These are phyloP conservation scores for Pipistrellus kuhlii DNA, from an alignment of 2,797 vertebrate genomes.

Conservation along the genomic window DNA sequence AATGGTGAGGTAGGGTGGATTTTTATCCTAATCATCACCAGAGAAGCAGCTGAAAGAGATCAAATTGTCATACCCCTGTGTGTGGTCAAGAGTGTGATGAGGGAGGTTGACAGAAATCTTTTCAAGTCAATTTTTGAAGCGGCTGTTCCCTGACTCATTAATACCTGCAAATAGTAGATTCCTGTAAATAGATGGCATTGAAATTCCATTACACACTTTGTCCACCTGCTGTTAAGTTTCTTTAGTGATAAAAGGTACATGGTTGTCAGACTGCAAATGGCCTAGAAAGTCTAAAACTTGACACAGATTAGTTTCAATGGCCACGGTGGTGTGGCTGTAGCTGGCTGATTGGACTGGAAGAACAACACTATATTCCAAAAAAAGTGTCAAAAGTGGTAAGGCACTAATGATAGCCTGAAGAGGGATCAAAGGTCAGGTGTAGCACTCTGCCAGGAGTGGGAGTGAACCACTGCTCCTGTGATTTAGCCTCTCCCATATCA, in stretches of 20 bases:
- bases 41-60: neutral
- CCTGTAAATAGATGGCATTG: neutral
- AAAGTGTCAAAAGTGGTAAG: neutral
- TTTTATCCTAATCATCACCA: neutral
- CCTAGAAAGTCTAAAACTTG: neutral
- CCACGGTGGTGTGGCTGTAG: neutral
- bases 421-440: neutral
- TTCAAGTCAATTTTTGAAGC: neutral
- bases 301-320: neutral
- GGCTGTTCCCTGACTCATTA: neutral
- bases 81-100: neutral
- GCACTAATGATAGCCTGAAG: neutral
- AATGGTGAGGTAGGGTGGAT: accelerated
- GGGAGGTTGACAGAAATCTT: neutral
- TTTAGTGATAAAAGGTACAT: constrained; percentile 10
- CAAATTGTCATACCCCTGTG: neutral
- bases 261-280: neutral
- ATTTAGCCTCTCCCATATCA: neutral
- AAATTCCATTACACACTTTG: neutral
- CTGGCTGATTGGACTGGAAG: neutral
- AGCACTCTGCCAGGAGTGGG: neutral
- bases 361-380: neutral
- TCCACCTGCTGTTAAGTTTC: neutral
- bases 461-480: neutral
- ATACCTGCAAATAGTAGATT: neutral